These are phyloP conservation scores for Spodoptera exigua DNA, from an alignment of 2,888 invertebrate species.

Conservation along the genomic window DNA sequence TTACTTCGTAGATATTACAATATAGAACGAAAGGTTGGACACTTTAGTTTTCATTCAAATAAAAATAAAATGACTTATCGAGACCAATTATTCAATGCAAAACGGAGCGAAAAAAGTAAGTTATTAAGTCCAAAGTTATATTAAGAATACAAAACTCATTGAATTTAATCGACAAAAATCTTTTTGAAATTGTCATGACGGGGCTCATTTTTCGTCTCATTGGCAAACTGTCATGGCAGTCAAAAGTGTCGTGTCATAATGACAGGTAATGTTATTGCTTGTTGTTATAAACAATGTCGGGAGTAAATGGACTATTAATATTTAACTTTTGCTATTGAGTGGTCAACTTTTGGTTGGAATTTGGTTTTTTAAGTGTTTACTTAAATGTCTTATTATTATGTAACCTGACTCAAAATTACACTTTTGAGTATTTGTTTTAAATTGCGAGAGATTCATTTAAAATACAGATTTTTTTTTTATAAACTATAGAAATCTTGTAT, in stretches of 20 bases:
- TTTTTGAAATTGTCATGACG: conserved; percentile 42
- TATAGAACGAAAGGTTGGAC: no score
- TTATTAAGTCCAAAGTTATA: conserved; percentile 4
- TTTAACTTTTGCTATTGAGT: conserved; percentile 27
- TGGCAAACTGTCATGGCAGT: conserved; percentile 26
- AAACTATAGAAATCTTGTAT: no score
- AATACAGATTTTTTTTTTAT: no score
- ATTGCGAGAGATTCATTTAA: no score
- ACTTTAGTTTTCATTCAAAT: no score
- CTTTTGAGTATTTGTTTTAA: no score
- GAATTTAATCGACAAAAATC: conserved; percentile 36
- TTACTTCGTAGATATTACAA: no score
- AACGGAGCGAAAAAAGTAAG: conserved; percentile 13
- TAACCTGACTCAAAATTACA: no score
- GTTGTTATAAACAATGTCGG: conserved; percentile 27
- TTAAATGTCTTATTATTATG: no score
- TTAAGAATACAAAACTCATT: conserved; percentile 33
- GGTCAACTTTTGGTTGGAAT: neutral
- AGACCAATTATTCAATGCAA: conserved; percentile 22
- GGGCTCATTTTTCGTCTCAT: conserved; percentile 21
- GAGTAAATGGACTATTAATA: conserved; percentile 31
- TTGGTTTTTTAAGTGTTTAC: neutral
- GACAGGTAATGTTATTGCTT: conserved; percentile 31
- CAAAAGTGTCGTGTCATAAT: conserved; percentile 32
- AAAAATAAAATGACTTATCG: neutral